Conservation (phyloP, 2,797 vertebrate species). For the Trachurus trachurus region DNA sequence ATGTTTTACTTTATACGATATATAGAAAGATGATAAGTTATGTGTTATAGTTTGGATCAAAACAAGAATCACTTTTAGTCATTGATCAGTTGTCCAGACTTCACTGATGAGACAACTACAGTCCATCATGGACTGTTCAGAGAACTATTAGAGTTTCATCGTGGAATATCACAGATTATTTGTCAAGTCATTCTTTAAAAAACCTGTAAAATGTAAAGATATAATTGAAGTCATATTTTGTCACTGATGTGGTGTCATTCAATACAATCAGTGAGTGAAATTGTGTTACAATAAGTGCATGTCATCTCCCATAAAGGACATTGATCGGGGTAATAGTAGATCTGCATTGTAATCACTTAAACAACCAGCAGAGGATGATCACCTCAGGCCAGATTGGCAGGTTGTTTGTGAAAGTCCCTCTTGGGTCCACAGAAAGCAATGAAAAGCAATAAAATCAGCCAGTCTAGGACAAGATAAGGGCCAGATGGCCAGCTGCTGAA, state of each 20-base stretch:
- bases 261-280: not conserved
- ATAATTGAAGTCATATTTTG: not conserved
- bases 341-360: constrained; percentile 73
- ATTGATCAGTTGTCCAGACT: not conserved
- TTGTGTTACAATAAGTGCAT: not conserved
- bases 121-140: not conserved
- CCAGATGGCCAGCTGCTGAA: constrained; percentile 85
- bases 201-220: not conserved
- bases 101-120: not conserved
- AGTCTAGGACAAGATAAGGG: constrained; percentile 77
- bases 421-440: constrained; percentile 82
- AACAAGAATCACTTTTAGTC: not conserved
- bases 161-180: not conserved
- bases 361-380: constrained; percentile 73
- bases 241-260: not conserved
- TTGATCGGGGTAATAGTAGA: constrained; percentile 19
- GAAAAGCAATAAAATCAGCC: constrained; percentile 86
- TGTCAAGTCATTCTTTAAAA: not conserved
- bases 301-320: not conserved
- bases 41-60: not conserved
- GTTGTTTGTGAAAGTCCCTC: constrained; percentile 76
- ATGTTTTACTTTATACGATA: no score
- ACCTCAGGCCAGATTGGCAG: constrained; percentile 72
- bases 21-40: not conserved
- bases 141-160: not conserved